Percentiles rank a stretch among this genome's conserved stretches.
These are phyloP conservation scores for Deilephila porcellus DNA, from an alignment of 2,888 invertebrate species.

Conservation along the genomic window DNA sequence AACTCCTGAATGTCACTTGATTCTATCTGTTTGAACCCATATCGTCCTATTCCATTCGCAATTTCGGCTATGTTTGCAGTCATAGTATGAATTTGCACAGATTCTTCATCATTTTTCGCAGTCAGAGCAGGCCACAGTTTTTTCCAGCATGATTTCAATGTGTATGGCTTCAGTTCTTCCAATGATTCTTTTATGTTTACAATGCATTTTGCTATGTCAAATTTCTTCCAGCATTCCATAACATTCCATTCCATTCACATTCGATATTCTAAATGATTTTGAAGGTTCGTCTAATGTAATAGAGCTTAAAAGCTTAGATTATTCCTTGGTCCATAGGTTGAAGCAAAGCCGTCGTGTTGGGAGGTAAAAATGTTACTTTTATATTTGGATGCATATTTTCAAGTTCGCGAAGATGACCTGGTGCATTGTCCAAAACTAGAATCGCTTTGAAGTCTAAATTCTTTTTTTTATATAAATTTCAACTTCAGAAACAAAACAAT, in stretches of 20 bases:
- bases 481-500: conserved; percentile 40
- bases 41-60: conserved; percentile 47
- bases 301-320: conserved; percentile 44
- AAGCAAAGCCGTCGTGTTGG: conserved; percentile 42
- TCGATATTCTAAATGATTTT: conserved; percentile 44
- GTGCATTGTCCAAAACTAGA: conserved; percentile 44
- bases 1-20: neutral
- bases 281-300: conserved; percentile 44
- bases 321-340: conserved; percentile 47
- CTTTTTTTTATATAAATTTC: conserved; percentile 42
- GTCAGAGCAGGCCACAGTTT: conserved; percentile 43
- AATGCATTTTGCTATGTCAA: conserved; percentile 47
- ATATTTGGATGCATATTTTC: conserved; percentile 40
- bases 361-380: conserved; percentile 28
- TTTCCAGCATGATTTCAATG: conserved; percentile 38
- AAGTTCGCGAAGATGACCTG: conserved; percentile 42
- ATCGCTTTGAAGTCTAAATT: conserved; percentile 42
- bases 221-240: conserved; percentile 45
- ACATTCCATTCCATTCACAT: conserved; percentile 46
- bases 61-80: conserved; percentile 45
- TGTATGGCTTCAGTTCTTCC: conserved; percentile 42
- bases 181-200: conserved; percentile 46
- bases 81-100: conserved; percentile 42
- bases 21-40: conserved; percentile 13
- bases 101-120: conserved; percentile 43